Base-by-base conservation (phyloP, 1,140 invertebrate genomes). In the Eurytemora carolleeae region DNA sequence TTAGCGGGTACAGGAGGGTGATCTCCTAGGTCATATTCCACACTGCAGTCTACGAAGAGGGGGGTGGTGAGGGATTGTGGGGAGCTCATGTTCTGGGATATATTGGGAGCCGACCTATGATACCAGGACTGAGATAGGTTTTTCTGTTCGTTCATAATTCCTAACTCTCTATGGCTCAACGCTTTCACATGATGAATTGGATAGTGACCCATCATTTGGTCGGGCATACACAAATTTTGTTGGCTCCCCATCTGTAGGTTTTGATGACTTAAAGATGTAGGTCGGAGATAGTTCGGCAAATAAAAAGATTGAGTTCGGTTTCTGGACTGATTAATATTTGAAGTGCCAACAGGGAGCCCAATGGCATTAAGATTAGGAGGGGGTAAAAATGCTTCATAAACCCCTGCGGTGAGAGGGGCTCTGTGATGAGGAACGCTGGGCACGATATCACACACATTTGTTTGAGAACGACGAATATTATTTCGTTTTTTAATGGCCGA, bases 1-100 rank as follows among this genome's bases (percentile, higher is more conserved):
- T 57, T 53, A 18, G 19, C 54, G 19, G 60, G 60, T 21, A 62
- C 53, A n/a, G 21, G 44, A 17, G 60, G 44, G 3, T 56, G 55
- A 16, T 57, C 44, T 20, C 60, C 60, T 15, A 62, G 53, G 22
- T 62, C 60, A 56, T 62, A 62, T 19, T 62, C 60, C 17, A 62
- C 60, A 56, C 60, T 62, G 52, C 60, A 62, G 55, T 62, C 60
- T 19, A 62, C 60, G 19, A 21, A 21, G 12, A 62, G 55, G 16
- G 60, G 60, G 22, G 57, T 22, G n/a, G 21, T 20, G 17, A 62
- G 19, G 31, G 31, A 44, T n/a, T 7, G 31, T n/a, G 31, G 31
- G 7, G n/a, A 44, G 31, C 7, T 12, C 19, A 12, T 7, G 7
- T 3, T 7, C 54, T 55, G 54, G n/a, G 24, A 21, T 20, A 24